Evolutionary conservation across 2,888 invertebrate species (phyloP), one percentile per base, ranked within the genome.

Genomic region (Alsophila aescularia): DNA sequence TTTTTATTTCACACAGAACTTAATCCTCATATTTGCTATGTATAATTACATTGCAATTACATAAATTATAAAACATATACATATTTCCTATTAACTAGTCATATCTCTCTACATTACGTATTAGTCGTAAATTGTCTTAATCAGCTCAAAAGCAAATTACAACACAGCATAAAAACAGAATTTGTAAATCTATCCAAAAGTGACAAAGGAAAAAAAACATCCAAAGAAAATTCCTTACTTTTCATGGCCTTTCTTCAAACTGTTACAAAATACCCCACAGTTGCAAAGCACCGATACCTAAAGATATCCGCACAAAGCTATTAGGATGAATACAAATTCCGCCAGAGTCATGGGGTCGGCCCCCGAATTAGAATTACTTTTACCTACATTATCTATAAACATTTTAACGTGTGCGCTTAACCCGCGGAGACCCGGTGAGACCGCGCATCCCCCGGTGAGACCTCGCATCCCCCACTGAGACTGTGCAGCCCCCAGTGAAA

Each of bases 361-460:
- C 73, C 79, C 83, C 81, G 58, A 77, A 83, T 81, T 77, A 85
- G 85, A 83, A 85, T 85, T 83, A 86, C 85, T 85, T 87, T 89
- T 86, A 82, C 83, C 79, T 81, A 81, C 77, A 84, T 91, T 90
- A 90, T 90, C 89, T 90, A 86, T 90, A 90, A 91, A 90, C 90
- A 90, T 91, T 90, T 90, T 88, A 90, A 82, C 87, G 85, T 85
- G 77, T 75, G 67, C 87, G 84, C 85, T 90, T 90, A 90, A 91
- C 90, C 90, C 87, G 83, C 79, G 88, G 87, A 88, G 88, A 87
- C 88, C 89, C 84, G 69, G 35, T 52, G 60, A 55, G 54, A 14
- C 21, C 34, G 42, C 42, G 43, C 14, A 27, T 37, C 39, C 34
- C 52, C 39, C 31, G 37, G 43, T 32, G 27, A 40, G 67, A 21